These are phyloP conservation scores for Magallana gigas DNA, from an alignment of 1,140 invertebrate genomes.

Conservation along the genomic window DNA sequence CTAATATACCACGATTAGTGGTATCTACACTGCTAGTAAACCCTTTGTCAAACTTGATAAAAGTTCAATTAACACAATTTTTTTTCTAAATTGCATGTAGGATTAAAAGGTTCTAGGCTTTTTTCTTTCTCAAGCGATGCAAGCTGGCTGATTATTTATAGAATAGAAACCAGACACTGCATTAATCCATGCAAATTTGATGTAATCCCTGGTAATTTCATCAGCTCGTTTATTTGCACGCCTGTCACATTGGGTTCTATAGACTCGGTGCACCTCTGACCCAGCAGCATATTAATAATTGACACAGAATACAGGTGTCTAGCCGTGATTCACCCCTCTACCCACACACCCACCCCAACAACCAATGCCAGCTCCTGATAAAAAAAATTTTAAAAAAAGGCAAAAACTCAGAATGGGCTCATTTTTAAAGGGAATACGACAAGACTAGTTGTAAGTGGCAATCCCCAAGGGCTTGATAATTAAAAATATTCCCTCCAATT, in stretches of 20 bases:
- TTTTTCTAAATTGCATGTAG: no score
- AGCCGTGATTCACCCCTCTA: slow-evolving; percentile 1
- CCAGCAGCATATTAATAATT: neutral
- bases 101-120: neutral
- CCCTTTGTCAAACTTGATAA: no score
- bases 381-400: neutral
- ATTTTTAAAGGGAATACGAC: no score
- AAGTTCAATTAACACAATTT: no score
- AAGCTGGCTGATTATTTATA: neutral
- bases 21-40: no score
- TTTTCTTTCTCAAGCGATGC: neutral
- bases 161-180: neutral
- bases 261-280: neutral
- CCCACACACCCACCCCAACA: neutral
- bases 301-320: slow-evolving; percentile 27
- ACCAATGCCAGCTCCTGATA: neutral
- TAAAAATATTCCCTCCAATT: no score
- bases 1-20: no score
- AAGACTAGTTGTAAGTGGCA: no score
- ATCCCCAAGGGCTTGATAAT: no score
- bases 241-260: neutral
- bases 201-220: neutral
- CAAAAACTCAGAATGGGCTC: no score
- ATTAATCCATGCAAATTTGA: neutral
- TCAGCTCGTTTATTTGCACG: neutral